Evolutionary conservation across 2,888 invertebrate genomes (phyloP).

Genomic region (Ernsta delagoae): DNA sequence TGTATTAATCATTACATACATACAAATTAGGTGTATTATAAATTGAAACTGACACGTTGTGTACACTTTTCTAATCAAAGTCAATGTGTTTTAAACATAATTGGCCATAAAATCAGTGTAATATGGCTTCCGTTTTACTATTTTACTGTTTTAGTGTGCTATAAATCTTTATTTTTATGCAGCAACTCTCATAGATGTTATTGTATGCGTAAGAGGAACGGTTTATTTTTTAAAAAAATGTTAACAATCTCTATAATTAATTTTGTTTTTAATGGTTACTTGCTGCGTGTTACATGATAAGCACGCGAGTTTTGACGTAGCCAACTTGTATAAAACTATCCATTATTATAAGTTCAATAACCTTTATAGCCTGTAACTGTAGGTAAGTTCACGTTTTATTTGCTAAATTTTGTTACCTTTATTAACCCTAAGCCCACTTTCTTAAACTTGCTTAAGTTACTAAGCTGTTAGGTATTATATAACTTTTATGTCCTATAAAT

Average conservation of each 20-base stretch:
- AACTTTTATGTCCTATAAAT: neutral
- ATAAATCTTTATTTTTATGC: slow-evolving; percentile 12
- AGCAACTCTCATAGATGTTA: neutral
- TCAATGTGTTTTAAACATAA: neutral
- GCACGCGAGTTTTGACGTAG: slow-evolving; percentile 3
- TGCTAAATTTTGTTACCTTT: neutral
- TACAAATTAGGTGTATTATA: neutral
- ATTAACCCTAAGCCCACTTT: too few relatives aligned
- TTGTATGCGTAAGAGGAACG: neutral
- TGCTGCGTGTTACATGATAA: neutral
- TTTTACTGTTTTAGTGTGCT: neutral
- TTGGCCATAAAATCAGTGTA: slow-evolving; percentile 11
- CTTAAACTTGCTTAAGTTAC: too few relatives aligned
- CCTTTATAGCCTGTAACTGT: neutral
- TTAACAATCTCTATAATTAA: slow-evolving; percentile 9
- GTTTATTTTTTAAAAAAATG: slow-evolving; percentile 5
- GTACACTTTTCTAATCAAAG: neutral
- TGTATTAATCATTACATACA: neutral
- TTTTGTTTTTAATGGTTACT: neutral
- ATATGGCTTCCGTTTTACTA: slow-evolving; percentile 5
- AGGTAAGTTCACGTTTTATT: neutral
- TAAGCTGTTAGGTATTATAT: too few relatives aligned
- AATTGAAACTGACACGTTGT: neutral
- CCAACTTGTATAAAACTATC: neutral
- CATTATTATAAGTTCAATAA: slow-evolving; percentile 9